Percentiles rank a stretch among this genome's conserved stretches.
Conservation (phyloP, 2,113 vertebrate genomes). For the Tauraco erythrolophus region DNA sequence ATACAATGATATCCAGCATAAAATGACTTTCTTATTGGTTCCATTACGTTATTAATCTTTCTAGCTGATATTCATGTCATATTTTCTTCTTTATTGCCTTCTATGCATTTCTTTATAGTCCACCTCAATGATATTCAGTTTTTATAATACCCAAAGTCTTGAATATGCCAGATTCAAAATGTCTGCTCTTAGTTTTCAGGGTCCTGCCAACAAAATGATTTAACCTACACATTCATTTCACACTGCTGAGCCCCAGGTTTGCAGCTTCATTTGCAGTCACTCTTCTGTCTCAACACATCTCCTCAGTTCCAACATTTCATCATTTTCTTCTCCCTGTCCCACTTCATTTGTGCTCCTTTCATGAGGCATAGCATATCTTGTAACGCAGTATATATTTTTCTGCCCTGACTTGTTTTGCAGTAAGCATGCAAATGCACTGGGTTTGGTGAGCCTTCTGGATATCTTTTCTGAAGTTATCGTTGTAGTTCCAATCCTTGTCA, state of each 20-base stretch:
- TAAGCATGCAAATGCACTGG: neutral
- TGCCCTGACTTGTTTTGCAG: conserved; percentile 4
- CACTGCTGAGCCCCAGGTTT: conserved; percentile 11
- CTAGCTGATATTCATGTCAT: neutral
- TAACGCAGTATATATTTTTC: conserved; percentile 13
- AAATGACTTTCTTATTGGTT: neutral
- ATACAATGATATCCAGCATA: neutral
- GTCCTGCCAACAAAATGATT: conserved; percentile 28
- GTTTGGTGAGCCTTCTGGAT: neutral
- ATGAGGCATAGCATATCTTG: neutral
- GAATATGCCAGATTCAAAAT: conserved; percentile 43
- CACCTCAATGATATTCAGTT: neutral
- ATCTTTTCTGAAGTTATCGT: neutral
- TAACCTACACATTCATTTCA: conserved; percentile 30
- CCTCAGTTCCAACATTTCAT: conserved; percentile 27
- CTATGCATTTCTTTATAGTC: neutral
- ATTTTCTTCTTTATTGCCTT: conserved; percentile 17
- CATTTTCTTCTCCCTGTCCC: conserved; percentile 34
- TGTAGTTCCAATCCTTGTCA: neutral
- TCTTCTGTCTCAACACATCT: conserved; percentile 49
- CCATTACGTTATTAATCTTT: neutral
- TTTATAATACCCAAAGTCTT: neutral
- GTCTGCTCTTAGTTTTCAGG: conserved; percentile 22
- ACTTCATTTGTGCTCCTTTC: conserved; percentile 51
- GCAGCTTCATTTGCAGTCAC: conserved; percentile 47